These are phyloP conservation scores for Otis tarda DNA, from an alignment of 2,113 vertebrate species.

Conservation along the genomic window DNA sequence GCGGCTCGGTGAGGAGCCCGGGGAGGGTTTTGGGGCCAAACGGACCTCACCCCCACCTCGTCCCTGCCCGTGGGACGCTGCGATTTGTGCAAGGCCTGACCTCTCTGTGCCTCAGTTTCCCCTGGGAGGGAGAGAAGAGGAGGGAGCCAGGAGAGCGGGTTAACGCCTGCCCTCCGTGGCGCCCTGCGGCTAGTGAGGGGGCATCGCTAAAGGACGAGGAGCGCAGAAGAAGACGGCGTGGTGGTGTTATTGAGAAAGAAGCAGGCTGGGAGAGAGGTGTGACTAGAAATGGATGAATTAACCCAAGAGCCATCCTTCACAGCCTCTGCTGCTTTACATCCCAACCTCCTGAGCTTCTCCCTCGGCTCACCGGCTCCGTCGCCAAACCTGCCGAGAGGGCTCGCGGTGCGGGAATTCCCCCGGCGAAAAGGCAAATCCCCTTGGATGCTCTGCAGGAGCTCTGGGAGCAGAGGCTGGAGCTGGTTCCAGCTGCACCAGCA, in stretches of 20 bases:
- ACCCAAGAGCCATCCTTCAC: neutral
- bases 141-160: neutral
- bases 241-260: neutral
- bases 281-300: neutral
- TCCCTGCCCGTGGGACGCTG: neutral
- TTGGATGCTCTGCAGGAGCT: neutral
- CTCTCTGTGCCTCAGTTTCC: constrained; percentile 45
- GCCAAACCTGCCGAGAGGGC: neutral
- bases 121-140: neutral
- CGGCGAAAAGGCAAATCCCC: neutral
- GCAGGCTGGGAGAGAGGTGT: neutral
- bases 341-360: neutral
- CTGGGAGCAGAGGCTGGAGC: neutral
- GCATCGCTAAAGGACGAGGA: neutral
- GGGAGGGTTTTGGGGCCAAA: neutral
- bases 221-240: accelerated
- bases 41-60: neutral
- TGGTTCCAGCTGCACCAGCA: neutral
- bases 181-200: neutral
- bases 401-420: neutral
- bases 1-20: neutral
- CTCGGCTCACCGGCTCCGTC: neutral
- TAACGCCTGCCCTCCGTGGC: neutral
- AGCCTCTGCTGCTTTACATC: neutral
- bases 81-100: neutral